Evolutionary conservation across 2,797 vertebrate species (phyloP).

Genomic region (Pantherophis alleghaniensis): DNA sequence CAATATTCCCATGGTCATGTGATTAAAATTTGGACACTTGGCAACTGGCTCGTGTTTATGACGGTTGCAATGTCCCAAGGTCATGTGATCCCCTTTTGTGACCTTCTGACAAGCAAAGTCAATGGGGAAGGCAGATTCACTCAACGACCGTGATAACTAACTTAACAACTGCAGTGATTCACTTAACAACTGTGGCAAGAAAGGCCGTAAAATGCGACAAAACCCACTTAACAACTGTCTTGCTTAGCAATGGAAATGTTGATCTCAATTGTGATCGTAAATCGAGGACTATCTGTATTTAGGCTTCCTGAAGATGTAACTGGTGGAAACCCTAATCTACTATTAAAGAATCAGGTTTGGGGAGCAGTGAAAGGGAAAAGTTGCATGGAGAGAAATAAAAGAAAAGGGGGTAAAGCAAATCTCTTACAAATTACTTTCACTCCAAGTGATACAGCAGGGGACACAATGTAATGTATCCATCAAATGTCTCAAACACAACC

Average conservation of each 20-base stretch:
- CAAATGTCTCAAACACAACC: not conserved
- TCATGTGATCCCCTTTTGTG: not conserved
- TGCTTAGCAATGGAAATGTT: not conserved
- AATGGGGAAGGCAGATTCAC: not conserved
- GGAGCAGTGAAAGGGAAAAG: not conserved
- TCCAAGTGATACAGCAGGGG: not conserved
- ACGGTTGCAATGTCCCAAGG: rapidly evolving
- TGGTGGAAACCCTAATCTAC: not conserved
- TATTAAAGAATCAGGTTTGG: not conserved
- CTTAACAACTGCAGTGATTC: not conserved
- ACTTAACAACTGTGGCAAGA: not conserved
- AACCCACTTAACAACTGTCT: not conserved
- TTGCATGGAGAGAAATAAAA: too few species aligned
- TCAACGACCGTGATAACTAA: not conserved
- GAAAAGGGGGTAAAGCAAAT: not conserved
- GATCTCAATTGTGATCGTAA: not conserved
- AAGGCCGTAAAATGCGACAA: not conserved
- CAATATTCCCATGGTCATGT: not conserved
- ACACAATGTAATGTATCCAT: not conserved
- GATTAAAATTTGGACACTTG: not conserved
- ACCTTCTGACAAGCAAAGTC: not conserved
- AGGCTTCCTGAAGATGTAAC: not conserved
- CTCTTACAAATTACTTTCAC: not conserved
- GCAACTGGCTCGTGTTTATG: not conserved
- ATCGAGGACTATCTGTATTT: not conserved